Conservation (phyloP, 2,113 vertebrate species). For the Coracopsis vasa region DNA sequence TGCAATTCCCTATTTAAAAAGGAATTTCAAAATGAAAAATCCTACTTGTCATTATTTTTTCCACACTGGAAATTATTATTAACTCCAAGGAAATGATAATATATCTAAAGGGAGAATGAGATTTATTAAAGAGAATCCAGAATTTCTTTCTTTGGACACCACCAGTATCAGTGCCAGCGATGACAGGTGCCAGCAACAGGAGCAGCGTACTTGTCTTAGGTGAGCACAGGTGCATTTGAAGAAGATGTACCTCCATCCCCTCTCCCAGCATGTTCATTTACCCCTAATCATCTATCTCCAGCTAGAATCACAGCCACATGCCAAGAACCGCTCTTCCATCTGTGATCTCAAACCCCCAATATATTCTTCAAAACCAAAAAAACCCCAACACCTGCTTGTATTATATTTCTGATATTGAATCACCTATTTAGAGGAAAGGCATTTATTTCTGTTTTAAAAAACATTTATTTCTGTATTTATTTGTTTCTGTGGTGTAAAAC, state of each 20-base stretch:
- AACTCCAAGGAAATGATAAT: neutral
- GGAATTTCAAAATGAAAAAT: neutral
- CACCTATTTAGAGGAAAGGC: neutral
- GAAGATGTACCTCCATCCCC: neutral
- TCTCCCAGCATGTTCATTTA: neutral
- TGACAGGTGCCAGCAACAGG: neutral
- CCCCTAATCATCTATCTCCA: neutral
- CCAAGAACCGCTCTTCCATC: neutral
- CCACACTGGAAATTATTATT: neutral
- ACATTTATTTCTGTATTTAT: neutral
- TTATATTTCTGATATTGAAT: neutral
- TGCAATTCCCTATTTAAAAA: neutral
- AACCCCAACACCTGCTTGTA: fast-evolving
- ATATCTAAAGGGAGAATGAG: neutral
- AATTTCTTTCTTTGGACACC: neutral
- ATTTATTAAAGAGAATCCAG: neutral
- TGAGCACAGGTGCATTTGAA: neutral
- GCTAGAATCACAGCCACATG: neutral
- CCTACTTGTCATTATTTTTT: fast-evolving
- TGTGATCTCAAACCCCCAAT: neutral
- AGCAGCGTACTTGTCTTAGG: neutral
- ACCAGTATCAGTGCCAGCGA: neutral
- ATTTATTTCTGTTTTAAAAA: neutral
- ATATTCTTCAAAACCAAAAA: neutral
- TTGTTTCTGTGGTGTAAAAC: neutral